Evolutionary conservation across 2,113 vertebrate genomes (phyloP).

Genomic region (Mastomys natalensis): DNA sequence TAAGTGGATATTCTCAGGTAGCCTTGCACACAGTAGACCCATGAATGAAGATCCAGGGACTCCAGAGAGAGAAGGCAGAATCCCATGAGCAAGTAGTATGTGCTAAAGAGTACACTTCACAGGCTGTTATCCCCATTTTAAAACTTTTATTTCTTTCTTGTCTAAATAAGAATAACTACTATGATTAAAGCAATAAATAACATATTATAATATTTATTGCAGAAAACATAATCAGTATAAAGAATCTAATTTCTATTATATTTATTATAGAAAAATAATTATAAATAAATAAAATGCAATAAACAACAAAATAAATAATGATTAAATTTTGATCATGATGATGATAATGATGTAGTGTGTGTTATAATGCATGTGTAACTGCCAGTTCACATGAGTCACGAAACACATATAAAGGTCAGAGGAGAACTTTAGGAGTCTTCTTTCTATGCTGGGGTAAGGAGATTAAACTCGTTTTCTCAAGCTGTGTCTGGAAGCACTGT

Average conservation of each 20-base stretch:
- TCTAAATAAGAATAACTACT: not conserved
- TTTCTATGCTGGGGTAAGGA: not conserved
- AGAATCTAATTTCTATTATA: too few relatives aligned
- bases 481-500: not conserved
- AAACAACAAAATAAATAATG: too few relatives aligned
- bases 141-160: not conserved
- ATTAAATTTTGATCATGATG: not conserved
- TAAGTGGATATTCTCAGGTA: not conserved
- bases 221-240: too few relatives aligned
- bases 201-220: too few relatives aligned
- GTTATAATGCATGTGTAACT: not conserved
- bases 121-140: not conserved
- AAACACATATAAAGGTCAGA: not conserved
- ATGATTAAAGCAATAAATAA: too few relatives aligned
- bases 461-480: not conserved
- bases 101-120: not conserved
- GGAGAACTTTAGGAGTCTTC: not conserved
- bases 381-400: not conserved
- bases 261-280: too few relatives aligned
- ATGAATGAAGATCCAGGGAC: not conserved
- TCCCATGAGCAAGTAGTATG: not conserved
- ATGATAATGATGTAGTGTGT: not conserved
- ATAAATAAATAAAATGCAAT: too few relatives aligned
- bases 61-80: not conserved
- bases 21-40: not conserved